Evolutionary conservation across 2,888 invertebrate genomes (phyloP).

Genomic region (Nymphalis polychloros): DNA sequence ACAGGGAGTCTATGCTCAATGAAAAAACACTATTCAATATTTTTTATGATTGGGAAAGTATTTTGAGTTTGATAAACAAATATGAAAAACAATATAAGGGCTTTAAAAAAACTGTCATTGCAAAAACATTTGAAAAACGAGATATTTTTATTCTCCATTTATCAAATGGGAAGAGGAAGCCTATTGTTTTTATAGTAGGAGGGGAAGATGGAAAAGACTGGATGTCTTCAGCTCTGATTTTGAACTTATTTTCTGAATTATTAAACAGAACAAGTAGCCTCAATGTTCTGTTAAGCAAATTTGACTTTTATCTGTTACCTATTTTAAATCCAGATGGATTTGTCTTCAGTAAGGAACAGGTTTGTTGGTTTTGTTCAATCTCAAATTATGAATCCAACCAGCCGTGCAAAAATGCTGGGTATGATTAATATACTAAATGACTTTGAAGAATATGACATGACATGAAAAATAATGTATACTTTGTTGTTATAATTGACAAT

Average conservation of each 20-base stretch:
- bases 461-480: too few species aligned
- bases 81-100: slow-evolving; percentile 42
- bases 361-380: slow-evolving; percentile 36
- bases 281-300: slow-evolving; percentile 46
- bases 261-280: slow-evolving; percentile 43
- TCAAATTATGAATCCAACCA: background rate
- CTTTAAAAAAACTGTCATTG: slow-evolving; percentile 54
- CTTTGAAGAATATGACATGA: too few species aligned
- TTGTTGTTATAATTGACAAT: too few species aligned
- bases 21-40: slow-evolving; percentile 17
- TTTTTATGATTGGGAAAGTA: slow-evolving; percentile 50
- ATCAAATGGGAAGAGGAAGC: slow-evolving; percentile 44
- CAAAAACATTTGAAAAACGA: slow-evolving; percentile 57
- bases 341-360: slow-evolving; percentile 55
- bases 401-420: too few species aligned
- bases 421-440: too few species aligned
- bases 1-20: slow-evolving; percentile 8
- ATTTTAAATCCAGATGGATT: slow-evolving; percentile 74
- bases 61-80: slow-evolving; percentile 51
- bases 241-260: slow-evolving; percentile 54
- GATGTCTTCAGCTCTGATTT: slow-evolving; percentile 59
- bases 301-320: slow-evolving; percentile 66
- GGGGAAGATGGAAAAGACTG: slow-evolving; percentile 70
- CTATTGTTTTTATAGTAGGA: slow-evolving; percentile 59
- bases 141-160: slow-evolving; percentile 61